Base-by-base conservation (phyloP, 2,797 vertebrate species). In the Eospalax fontanierii region DNA sequence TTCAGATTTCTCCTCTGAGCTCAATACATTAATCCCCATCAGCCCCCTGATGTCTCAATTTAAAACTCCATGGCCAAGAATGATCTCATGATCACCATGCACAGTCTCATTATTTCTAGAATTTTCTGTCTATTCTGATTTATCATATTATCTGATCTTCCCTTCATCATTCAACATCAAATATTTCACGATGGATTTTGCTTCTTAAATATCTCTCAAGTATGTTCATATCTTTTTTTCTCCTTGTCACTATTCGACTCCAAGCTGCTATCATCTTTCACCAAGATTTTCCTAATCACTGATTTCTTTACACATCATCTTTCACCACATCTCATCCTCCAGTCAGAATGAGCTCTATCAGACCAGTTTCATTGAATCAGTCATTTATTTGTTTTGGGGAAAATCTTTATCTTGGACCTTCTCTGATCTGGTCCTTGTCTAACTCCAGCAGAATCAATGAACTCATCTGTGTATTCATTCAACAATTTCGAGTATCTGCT, bases 1-100 rank as follows among this genome's bases (percentile, higher is more conserved):
- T 24, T 89, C 65, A 81, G 28, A 79, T 73, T 96, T 91, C 50
- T 87, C 28, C 33, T 94, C 68, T 85, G 63, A 94, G 70, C 33
- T 61, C 46, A 14, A 85, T 8, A 71, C 22, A 76, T 75, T 89
- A 95, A 80, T 83, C 38, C 71, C 35, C 50, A 65, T 61, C 33
- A 89, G 38, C 24, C 26, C 40, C 33, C 9, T 93, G 46, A 86
- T 76, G 18, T 90, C 65, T 95, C 28, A 40, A 2, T 94, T 87
- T 87, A 65, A 93, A 96, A 93, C 16, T 93, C 3, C n/a, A 10
- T 80, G 30, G 28, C 66, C 43, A 80, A 63, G 38, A 76, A 75
- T 70, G 46, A 83, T 66, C 43, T 75, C 21, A 80, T 87, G 54
- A 63, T 73, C 33, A 50, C 3, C 18, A 46, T 75, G 61, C 28